Conservation (phyloP, 2,797 vertebrate species). For the Strix occidentalis region DNA sequence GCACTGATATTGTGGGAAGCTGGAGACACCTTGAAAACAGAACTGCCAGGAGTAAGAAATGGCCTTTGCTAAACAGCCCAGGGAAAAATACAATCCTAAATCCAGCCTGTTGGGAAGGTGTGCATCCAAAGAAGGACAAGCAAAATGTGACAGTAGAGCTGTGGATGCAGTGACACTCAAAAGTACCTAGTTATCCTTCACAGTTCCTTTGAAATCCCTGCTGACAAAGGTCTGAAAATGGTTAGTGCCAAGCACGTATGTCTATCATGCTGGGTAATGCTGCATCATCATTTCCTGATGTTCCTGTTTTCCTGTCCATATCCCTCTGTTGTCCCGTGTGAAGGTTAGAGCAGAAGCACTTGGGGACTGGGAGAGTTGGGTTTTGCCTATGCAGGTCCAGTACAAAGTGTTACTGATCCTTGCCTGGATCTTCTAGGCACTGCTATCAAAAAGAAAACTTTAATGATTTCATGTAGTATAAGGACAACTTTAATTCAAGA, state of each 20-base stretch:
- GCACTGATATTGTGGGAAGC: not conserved
- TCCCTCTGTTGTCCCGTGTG: not conserved
- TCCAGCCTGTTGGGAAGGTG: not conserved
- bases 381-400: not conserved
- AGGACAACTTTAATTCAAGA: not conserved
- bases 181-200: not conserved
- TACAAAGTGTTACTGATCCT: not conserved
- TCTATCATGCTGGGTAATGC: not conserved
- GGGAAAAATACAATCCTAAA: not conserved
- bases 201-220: not conserved
- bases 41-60: not conserved
- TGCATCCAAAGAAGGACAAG: not conserved
- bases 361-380: fast-evolving
- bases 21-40: not conserved
- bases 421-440: not conserved
- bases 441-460: not conserved
- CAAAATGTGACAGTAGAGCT: not conserved
- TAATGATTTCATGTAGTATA: not conserved
- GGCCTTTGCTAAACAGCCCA: not conserved
- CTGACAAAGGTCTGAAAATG: not conserved
- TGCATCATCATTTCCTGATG: not conserved
- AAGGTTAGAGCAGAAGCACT: not conserved
- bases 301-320: not conserved
- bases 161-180: not conserved
- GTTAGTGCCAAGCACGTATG: not conserved